These are phyloP conservation scores for Gymnopithys bicolor DNA, from an alignment of 2,797 vertebrate genomes.

Conservation along the genomic window DNA sequence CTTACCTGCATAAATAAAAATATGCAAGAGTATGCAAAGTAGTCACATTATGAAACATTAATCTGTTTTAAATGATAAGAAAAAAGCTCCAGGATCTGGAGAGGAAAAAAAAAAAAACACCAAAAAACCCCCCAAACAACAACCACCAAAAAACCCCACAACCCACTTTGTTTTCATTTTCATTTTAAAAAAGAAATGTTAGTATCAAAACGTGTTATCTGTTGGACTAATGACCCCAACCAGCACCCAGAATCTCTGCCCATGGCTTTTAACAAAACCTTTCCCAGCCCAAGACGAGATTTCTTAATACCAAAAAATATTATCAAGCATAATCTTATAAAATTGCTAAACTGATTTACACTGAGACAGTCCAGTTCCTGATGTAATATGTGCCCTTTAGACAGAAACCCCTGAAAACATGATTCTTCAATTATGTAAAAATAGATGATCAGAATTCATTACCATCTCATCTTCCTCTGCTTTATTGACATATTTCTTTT, in stretches of 20 bases:
- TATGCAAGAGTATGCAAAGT: not conserved
- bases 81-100: not conserved
- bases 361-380: not conserved
- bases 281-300: not conserved
- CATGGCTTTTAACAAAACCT: not conserved
- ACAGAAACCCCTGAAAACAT: not conserved
- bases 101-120: not conserved
- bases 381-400: not conserved
- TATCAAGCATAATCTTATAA: not conserved
- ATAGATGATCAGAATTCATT: not conserved
- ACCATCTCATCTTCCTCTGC: constrained; percentile 98
- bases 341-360: not conserved
- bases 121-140: too few relatives aligned
- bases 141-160: not conserved
- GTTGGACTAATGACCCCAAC: not conserved
- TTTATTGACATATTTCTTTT: constrained; percentile 90
- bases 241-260: not conserved
- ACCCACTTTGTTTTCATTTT: not conserved
- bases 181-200: not conserved
- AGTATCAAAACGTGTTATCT: not conserved
- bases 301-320: not conserved
- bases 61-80: not conserved
- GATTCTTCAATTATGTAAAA: not conserved
- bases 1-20: not conserved
- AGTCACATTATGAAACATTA: not conserved